Base-by-base conservation (phyloP, 2,888 invertebrate genomes). In the Bugulina stolonifera region DNA sequence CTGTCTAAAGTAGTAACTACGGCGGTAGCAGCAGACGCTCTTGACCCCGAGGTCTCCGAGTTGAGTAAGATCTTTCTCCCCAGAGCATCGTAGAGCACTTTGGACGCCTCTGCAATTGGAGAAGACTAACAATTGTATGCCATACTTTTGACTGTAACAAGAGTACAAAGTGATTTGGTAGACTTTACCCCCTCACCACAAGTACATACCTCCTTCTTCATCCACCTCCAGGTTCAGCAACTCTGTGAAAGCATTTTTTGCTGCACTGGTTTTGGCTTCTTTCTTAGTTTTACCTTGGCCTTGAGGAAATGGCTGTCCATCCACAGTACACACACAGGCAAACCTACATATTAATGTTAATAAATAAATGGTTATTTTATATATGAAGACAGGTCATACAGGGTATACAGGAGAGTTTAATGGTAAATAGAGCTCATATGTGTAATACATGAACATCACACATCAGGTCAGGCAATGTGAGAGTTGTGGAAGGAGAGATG, bases 281-380 rank as follows among this genome's bases (percentile, higher is more conserved):
- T 83, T 83, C 74, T 83, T 83, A 0, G 79, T 82, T 25, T 75
- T 77, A 1, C 81, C 82, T 0, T 75, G 74, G 22, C 83, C 81
- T 71, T 79, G 80, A 2, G 78, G 79, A 71, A 78, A 81, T 5
- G 73, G 34, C 58, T 72, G 73, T 2, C 79, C 80, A 72, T 81
- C 76, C 1, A 82, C 75, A 2, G 73, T 74, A 58, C 80, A 81
- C 54, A 75, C 75, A 54, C 73, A 73, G n/a, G 80, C 81, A 77
- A 81, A 82, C 69, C 75, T 78, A 34, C 5, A 18, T 23, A 10
- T 18, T 43, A 5, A 43, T 43, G 52, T 75, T 77, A 0, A 74
- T 64, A 3, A 77, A 25, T 34, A 69, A 22, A 69, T 23, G n/a
- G n/a, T n/a, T n/a, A n/a, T n/a, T n/a, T n/a, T n/a, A n/a, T n/a